Conservation (phyloP, 2,113 vertebrate genomes). For the Neolamprologus falcicula region DNA sequence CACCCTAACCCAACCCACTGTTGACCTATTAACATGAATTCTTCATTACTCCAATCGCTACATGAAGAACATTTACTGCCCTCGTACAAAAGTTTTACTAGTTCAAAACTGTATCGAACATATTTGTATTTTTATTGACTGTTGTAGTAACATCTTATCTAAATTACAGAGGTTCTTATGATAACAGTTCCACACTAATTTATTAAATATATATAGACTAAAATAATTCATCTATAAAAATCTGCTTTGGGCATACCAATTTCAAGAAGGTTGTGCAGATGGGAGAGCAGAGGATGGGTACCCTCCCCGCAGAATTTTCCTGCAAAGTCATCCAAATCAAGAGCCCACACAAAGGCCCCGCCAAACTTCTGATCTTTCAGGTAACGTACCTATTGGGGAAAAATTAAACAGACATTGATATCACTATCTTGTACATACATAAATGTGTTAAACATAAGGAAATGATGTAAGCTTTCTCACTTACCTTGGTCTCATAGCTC, state of each 20-base stretch:
- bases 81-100: not conserved
- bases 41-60: not conserved
- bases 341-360: slow-evolving; percentile 58
- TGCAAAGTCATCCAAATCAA: not conserved
- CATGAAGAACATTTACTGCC: not conserved
- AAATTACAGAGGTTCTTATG: not conserved
- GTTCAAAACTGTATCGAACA: not conserved
- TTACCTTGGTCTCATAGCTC: slow-evolving; percentile 76
- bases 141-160: not conserved
- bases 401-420: not conserved
- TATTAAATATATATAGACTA: fast-evolving
- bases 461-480: not conserved
- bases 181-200: not conserved
- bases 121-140: not conserved
- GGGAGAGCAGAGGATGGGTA: not conserved
- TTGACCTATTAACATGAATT: not conserved
- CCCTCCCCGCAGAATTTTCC: not conserved
- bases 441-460: not conserved
- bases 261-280: not conserved
- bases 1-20: not conserved
- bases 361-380: slow-evolving; percentile 75
- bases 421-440: not conserved
- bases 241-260: not conserved
- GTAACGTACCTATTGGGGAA: slow-evolving; percentile 63
- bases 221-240: not conserved